These are phyloP conservation scores for Brienomyrus brachyistius DNA, from an alignment of 2,113 vertebrate genomes.

Conservation along the genomic window DNA sequence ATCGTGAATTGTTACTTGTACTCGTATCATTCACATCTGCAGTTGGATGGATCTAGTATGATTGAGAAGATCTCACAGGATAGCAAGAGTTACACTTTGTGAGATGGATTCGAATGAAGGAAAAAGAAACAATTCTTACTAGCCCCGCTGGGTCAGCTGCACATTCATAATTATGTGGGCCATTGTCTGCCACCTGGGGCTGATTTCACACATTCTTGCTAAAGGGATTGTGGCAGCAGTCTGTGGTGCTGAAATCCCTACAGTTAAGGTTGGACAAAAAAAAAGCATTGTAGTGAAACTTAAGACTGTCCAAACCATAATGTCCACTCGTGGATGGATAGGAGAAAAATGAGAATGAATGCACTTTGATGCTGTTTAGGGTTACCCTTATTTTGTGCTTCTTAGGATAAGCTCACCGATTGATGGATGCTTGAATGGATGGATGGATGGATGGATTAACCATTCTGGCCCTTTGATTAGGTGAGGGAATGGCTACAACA, in stretches of 20 bases:
- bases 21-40: background rate
- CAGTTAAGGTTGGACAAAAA: background rate
- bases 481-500: background rate
- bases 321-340: background rate
- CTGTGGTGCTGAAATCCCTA: background rate
- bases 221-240: background rate
- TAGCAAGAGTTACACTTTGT: background rate
- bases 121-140: background rate
- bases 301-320: background rate
- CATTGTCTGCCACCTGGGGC: background rate
- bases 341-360: background rate
- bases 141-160: background rate
- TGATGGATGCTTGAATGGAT: background rate
- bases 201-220: no score
- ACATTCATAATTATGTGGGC: background rate
- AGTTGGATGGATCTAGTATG: background rate
- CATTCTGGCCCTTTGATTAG: background rate
- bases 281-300: background rate
- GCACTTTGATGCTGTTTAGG: background rate
- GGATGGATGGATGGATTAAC: background rate
- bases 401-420: background rate
- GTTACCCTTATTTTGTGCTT: background rate
- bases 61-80: background rate
- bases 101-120: background rate
- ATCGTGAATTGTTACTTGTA: no score